Evolutionary conservation across 64 coral and sea anemone species (phyloP).

Genomic region (Actinia equina): DNA sequence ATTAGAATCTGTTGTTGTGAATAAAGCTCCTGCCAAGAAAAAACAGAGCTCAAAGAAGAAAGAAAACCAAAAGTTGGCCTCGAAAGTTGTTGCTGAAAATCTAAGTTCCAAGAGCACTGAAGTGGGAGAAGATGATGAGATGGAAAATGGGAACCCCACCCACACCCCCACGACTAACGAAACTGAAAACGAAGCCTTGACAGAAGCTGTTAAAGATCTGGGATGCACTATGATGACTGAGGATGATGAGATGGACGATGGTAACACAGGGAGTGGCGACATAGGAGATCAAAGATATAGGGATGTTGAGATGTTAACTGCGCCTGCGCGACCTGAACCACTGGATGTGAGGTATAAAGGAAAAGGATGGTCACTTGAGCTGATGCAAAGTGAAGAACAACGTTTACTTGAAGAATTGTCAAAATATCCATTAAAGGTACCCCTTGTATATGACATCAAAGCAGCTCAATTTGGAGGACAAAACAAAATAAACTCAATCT

Average conservation of each 20-base stretch:
- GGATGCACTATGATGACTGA: background rate
- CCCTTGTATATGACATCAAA: too few species aligned
- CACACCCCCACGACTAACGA: too few species aligned
- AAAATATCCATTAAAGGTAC: constrained; percentile 26
- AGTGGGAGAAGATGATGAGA: background rate
- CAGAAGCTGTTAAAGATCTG: background rate
- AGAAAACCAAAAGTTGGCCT: background rate
- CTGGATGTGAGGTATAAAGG: constrained; percentile 33
- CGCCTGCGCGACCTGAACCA: background rate
- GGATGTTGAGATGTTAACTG: background rate
- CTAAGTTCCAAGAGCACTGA: background rate
- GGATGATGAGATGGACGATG: background rate
- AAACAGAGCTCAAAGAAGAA: background rate
- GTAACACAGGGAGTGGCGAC: background rate
- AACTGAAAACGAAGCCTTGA: background rate
- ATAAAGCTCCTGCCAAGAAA: background rate
- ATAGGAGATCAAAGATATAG: background rate
- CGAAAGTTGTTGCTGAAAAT: background rate
- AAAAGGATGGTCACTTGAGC: background rate
- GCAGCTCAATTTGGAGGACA: too few species aligned
- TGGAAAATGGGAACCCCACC: background rate
- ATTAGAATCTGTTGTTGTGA: background rate
- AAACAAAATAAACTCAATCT: too few species aligned
- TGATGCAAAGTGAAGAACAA: constrained; percentile 22
- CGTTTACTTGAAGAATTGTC: constrained; percentile 15